Percentiles rank a stretch among this genome's conserved stretches.
Conservation (phyloP, 2,797 vertebrate species). For the Urocyon cinereoargenteus region DNA sequence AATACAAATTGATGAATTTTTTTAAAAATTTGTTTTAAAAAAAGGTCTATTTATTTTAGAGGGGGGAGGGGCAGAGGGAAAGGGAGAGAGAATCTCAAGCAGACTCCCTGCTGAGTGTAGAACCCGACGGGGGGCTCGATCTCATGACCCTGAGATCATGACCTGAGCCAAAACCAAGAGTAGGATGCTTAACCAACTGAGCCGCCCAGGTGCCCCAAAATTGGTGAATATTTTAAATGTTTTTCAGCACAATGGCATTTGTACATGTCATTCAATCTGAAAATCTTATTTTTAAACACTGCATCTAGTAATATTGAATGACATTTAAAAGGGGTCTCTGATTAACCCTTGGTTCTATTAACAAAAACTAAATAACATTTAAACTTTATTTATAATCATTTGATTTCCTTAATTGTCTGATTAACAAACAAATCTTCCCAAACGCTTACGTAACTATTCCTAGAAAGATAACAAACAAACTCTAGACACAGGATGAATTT, state of each 20-base stretch:
- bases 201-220: not conserved
- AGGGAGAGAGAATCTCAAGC: not conserved
- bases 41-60: not conserved
- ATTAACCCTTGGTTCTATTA: not conserved
- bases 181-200: not conserved
- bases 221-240: not conserved
- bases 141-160: not conserved
- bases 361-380: not conserved
- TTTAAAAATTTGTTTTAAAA: not conserved
- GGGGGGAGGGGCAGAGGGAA: not conserved
- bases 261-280: not conserved
- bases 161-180: not conserved
- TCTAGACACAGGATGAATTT: not conserved
- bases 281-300: not conserved
- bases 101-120: not conserved
- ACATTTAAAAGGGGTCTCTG: not conserved
- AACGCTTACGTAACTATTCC: slow-evolving; percentile 13
- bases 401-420: slow-evolving; percentile 23
- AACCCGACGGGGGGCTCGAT: not conserved
- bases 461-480: not conserved
- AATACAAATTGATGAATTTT: not conserved
- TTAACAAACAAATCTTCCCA: not conserved
- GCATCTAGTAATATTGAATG: not conserved
- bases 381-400: slow-evolving; percentile 20
- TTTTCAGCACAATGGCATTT: not conserved